These are phyloP conservation scores for Phylloscopus trochilus DNA, from an alignment of 2,113 vertebrate species.

Conservation along the genomic window DNA sequence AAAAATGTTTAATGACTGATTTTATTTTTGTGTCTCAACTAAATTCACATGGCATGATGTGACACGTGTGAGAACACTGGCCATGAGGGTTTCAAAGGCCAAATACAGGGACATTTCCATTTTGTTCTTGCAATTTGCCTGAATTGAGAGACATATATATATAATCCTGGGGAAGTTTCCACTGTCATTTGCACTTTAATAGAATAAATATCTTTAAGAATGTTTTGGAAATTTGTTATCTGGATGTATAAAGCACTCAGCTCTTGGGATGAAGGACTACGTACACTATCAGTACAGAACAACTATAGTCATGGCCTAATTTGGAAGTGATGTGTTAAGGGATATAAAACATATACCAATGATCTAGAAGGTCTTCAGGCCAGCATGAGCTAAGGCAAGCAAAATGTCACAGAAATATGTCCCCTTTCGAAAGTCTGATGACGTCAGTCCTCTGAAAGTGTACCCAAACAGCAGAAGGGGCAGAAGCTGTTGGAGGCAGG, in stretches of 20 bases:
- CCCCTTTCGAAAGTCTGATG: neutral
- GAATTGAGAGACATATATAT: neutral
- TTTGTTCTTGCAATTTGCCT: neutral
- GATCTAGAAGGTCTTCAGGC: neutral
- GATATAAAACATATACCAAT: neutral
- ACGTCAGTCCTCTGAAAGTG: neutral
- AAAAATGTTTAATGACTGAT: neutral
- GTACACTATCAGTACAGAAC: neutral
- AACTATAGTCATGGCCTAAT: constrained; percentile 7
- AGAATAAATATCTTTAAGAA: constrained; percentile 7
- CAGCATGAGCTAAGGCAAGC: neutral
- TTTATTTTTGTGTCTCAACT: neutral
- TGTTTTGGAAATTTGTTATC: constrained; percentile 51
- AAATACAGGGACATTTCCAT: neutral
- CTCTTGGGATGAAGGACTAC: neutral
- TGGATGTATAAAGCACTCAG: neutral
- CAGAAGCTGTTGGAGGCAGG: neutral
- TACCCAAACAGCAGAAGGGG: accelerated
- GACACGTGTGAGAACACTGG: neutral
- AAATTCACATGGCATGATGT: neutral
- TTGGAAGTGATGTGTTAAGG: neutral
- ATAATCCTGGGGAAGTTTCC: neutral
- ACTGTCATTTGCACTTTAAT: neutral
- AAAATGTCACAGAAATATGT: neutral
- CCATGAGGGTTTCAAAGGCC: neutral